These are phyloP conservation scores for Apus apus DNA, from an alignment of 2,113 vertebrate genomes.

Conservation along the genomic window DNA sequence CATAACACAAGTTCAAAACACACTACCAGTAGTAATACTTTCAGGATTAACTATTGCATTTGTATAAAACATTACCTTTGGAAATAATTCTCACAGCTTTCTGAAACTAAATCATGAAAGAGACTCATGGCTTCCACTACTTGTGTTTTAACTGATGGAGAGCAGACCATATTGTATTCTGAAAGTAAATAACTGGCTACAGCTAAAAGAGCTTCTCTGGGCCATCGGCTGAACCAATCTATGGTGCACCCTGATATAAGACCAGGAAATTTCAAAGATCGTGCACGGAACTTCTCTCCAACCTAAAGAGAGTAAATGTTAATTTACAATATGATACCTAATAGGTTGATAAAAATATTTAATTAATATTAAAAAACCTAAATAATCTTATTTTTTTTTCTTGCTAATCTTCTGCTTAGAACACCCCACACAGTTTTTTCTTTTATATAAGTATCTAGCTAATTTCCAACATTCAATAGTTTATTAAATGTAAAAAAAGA, in stretches of 20 bases:
- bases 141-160: conserved; percentile 71
- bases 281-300: conserved; percentile 81
- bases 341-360: neutral
- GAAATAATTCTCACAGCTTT: conserved; percentile 81
- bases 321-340: neutral
- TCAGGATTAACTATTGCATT: neutral
- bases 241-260: conserved; percentile 84
- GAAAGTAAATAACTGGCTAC: conserved; percentile 78
- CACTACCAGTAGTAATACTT: neutral
- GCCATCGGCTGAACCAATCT: conserved; percentile 84
- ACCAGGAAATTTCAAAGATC: conserved; percentile 81
- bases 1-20: neutral
- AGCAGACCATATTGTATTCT: conserved; percentile 76
- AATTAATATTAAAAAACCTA: neutral
- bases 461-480: neutral
- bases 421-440: neutral
- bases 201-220: conserved; percentile 78
- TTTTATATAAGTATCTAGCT: neutral
- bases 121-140: conserved; percentile 79
- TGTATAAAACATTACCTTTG: conserved; percentile 70
- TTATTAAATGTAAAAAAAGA: neutral
- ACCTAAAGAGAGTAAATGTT: conserved; percentile 56
- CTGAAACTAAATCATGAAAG: conserved; percentile 80
- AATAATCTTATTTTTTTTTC: neutral
- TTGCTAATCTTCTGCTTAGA: neutral